Evolutionary conservation across 2,797 vertebrate genomes (phyloP), one percentile per base, ranked within the genome.

Genomic region (Ceyx erithaca): DNA sequence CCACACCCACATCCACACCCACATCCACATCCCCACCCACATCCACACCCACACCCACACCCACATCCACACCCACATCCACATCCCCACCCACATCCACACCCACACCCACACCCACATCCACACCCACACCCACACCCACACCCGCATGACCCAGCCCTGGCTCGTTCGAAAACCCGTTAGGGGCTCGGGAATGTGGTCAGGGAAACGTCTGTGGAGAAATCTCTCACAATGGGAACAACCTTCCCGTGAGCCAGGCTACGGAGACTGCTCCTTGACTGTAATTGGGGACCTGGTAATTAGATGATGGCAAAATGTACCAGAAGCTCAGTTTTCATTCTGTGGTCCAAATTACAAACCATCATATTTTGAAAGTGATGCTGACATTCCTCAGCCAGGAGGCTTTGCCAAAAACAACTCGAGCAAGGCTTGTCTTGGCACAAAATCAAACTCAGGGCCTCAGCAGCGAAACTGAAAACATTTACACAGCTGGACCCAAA

Each of bases 401-500:
- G 81, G 96, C 98, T 97, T 97, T 99, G 99, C 99, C 99, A 99
- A 99, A 98, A 99, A 99, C 98, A 99, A 99, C 98, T 97, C 79
- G 90, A 96, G 97, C 96, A 51, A 96, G 98, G 99, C 98, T 99
- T 99, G 98, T 99, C 98, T 99, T 99, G 99, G 99, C 98, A 49
- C 73, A 4, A 66, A 98, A 98, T 99, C 99, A 99, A 98, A 98
- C 98, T 98, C 98, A 94, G 95, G 97, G 98, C 98, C 98, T 98
- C 99, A 98, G 98, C 98, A 98, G 98, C 97, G 98, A 98, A 99
- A 99, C 98, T 98, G 97, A 99, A 99, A 99, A 99, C 99, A 99
- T 99, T 99, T 99, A 99, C 98, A 99, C 99, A 99, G 99, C 99
- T 99, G 99, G 98, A 98, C 98, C 97, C 97, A 98, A 98, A 98